Evolutionary conservation across 1,140 invertebrate species (phyloP).

Genomic region (Lepidostoma basale): DNA sequence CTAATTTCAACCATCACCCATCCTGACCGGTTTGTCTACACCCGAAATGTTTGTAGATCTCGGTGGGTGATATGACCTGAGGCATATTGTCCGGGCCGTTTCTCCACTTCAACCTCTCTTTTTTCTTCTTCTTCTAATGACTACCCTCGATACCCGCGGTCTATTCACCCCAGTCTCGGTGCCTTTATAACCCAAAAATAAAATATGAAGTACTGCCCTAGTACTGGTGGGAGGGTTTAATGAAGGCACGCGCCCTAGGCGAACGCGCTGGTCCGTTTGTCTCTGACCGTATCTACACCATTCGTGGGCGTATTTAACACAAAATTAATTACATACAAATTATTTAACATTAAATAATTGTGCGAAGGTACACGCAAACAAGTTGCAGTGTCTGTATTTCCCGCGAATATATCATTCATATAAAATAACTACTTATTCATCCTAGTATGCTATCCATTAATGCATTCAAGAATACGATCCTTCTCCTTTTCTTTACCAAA

Average conservation of each 20-base stretch:
- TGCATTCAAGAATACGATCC: too few relatives aligned
- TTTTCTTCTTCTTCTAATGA: neutral
- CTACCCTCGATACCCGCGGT: constrained; percentile 3
- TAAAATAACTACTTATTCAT: too few relatives aligned
- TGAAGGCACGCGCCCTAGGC: neutral
- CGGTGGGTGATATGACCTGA: constrained; percentile 13
- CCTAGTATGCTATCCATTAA: too few relatives aligned
- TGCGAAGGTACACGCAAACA: too few relatives aligned
- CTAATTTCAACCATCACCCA: too few relatives aligned
- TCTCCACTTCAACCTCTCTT: neutral
- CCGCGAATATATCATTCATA: too few relatives aligned
- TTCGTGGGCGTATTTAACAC: too few relatives aligned
- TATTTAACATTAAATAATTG: too few relatives aligned
- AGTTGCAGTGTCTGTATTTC: too few relatives aligned
- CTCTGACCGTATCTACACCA: too few relatives aligned
- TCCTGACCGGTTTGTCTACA: constrained; percentile 4
- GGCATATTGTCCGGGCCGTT: neutral
- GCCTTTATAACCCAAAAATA: neutral
- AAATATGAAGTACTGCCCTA: neutral
- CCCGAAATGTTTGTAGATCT: neutral
- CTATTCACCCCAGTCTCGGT: neutral
- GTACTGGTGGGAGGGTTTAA: neutral
- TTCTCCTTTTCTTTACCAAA: too few relatives aligned
- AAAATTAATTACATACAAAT: too few relatives aligned
- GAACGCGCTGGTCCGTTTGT: neutral